Base-by-base conservation (phyloP, 2,888 invertebrate species). In the Barypeithes pellucidus region DNA sequence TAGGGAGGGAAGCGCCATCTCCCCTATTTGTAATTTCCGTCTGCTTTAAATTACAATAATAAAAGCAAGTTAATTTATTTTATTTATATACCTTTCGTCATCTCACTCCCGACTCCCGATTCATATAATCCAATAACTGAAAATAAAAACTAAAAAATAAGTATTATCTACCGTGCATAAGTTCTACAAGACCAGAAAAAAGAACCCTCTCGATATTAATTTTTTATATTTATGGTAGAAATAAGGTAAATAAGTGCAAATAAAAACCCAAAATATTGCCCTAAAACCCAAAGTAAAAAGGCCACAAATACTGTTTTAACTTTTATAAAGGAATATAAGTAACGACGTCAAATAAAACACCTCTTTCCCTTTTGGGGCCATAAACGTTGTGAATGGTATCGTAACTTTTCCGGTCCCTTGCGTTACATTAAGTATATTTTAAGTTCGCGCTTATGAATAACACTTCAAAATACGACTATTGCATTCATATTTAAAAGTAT, bases 281-380 rank as follows among this genome's bases (percentile, higher is more conserved):
- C 12, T 24, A 22, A 22, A 47, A 47, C 9, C 20, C 3, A 9
- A 11, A 18, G 20, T 11, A 47, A 47, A 50, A 50, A n/a, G 22
- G 22, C 11, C 24, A 50, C 50, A 50, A 50, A 22, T 24, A 50
- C 22, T 24, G 5, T 50, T 50, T 50, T n/a, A 24, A 50, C 50
- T 57, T 57, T 57, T 33, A 57, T 33, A 57, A 57, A 33, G 33
- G 11, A 57, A 33, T 29, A 52, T 33, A 33, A 57, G 33, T 52
- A 52, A 33, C 20, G 22, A 50, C 22, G 14, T 50, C 11, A 20
- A 20, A 14, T 57, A 57, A 57, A 57, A 54, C 22, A 57, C 11
- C 54, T 57, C 33, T 57, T 33, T 57, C 18, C 54, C 54, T 11
- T 57, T 16, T 57, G 33, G 33, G 11, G 24, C 18, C 33, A 33